Evolutionary conservation across 2,888 invertebrate species (phyloP).

Genomic region (Cataglyphis rosenhaueri): DNA sequence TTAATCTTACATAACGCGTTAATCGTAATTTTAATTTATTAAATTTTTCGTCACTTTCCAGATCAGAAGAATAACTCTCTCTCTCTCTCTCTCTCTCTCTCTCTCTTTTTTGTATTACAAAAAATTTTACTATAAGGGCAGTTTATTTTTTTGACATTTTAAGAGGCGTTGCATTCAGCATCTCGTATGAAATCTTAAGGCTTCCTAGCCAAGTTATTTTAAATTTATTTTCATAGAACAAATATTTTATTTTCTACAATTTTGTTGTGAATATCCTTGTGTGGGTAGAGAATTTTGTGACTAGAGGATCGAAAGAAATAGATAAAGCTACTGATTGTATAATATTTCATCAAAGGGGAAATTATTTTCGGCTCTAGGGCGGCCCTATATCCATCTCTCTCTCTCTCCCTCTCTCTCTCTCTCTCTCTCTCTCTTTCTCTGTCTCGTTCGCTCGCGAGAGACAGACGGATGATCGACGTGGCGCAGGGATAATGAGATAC

Average conservation of each 20-base stretch:
- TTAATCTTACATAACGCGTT: not conserved
- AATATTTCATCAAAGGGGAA: slow-evolving; percentile 5
- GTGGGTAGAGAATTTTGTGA: not conserved
- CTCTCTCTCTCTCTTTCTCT: too few relatives aligned
- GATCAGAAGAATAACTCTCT: slow-evolving; percentile 10
- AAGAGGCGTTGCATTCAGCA: slow-evolving; percentile 21
- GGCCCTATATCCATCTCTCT: not conserved
- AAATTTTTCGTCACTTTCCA: slow-evolving; percentile 8
- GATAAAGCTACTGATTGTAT: not conserved
- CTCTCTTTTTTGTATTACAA: slow-evolving; percentile 33
- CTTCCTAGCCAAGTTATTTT: slow-evolving; percentile 3
- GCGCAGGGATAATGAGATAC: slow-evolving; percentile 63
- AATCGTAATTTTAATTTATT: not conserved
- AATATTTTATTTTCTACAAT: not conserved
- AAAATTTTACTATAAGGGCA: not conserved
- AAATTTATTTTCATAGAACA: not conserved
- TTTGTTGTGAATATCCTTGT: slow-evolving; percentile 1
- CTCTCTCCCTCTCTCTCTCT: too few relatives aligned
- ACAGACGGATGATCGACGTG: slow-evolving; percentile 22
- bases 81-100: slow-evolving; percentile 30
- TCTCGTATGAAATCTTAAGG: slow-evolving; percentile 31
- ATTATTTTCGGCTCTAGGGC: slow-evolving; percentile 46
- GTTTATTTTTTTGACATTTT: slow-evolving; percentile 19
- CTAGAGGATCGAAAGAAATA: not conserved
- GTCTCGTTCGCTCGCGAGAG: not conserved